These are phyloP conservation scores for Cylloceria caligata DNA, from an alignment of 2,888 invertebrate species.

Conservation along the genomic window DNA sequence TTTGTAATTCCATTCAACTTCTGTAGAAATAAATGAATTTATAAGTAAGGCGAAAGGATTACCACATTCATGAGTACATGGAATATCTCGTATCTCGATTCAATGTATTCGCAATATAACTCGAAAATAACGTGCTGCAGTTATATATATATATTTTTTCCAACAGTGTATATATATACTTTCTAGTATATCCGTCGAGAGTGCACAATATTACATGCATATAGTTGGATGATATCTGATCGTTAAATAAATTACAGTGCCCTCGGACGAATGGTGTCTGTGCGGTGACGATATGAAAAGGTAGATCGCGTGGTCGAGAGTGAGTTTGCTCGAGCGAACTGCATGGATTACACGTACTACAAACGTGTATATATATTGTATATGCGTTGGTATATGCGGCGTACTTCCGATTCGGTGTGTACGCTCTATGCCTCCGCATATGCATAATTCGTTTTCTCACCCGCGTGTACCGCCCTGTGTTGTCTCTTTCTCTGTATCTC, in stretches of 20 bases:
- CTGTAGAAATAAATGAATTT: too few species aligned
- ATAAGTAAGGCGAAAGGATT: too few species aligned
- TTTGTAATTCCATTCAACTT: too few species aligned
- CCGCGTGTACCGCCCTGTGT: constrained; percentile 26
- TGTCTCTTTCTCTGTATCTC: constrained; percentile 43
- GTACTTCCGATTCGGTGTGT: constrained; percentile 39
- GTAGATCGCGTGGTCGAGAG: constrained; percentile 50
- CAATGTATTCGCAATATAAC: neutral
- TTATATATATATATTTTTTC: neutral
- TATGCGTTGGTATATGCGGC: constrained; percentile 18
- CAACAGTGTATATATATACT: constrained; percentile 3
- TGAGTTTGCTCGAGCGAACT: constrained; percentile 42
- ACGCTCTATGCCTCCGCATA: constrained; percentile 30
- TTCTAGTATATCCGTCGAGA: constrained; percentile 7
- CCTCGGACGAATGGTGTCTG: constrained; percentile 16
- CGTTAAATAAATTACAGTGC: constrained; percentile 56
- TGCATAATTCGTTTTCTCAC: constrained; percentile 61
- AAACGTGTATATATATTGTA: constrained; percentile 3
- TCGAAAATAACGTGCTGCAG: neutral
- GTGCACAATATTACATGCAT: constrained; percentile 25
- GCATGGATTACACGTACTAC: constrained; percentile 35
- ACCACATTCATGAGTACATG: too few species aligned
- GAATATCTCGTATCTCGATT: too few species aligned
- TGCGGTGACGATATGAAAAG: constrained; percentile 58
- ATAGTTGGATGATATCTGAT: constrained; percentile 35